These are phyloP conservation scores for Micrastur ruficollis DNA, from an alignment of 2,797 vertebrate species.

Conservation along the genomic window DNA sequence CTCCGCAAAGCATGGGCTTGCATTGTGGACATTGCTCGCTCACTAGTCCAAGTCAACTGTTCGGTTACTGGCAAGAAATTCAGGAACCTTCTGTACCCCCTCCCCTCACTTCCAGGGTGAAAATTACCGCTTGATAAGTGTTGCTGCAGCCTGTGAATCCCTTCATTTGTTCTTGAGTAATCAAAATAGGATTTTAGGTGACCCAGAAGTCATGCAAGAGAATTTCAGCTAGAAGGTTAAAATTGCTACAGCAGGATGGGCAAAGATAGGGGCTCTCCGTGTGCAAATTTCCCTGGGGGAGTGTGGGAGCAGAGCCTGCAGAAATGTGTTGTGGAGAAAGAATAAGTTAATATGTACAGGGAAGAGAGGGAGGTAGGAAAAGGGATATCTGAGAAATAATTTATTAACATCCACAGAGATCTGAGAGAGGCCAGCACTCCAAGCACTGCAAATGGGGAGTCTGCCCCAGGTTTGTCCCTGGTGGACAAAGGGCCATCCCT, in stretches of 20 bases:
- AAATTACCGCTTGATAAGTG: background rate
- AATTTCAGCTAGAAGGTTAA: background rate
- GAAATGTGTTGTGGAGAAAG: background rate
- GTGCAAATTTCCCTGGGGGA: background rate
- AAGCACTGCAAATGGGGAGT: background rate
- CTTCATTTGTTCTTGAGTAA: background rate
- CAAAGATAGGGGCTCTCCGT: background rate
- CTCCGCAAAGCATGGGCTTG: fast-evolving
- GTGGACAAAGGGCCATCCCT: background rate
- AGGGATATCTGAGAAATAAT: background rate
- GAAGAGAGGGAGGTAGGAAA: background rate
- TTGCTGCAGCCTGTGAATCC: background rate
- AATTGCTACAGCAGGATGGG: background rate
- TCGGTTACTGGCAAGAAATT: background rate
- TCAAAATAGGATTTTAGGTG: background rate
- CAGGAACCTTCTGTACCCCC: background rate
- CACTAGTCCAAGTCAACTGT: background rate
- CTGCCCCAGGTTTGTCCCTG: background rate
- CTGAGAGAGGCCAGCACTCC: background rate
- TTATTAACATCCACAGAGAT: background rate
- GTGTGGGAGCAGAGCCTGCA: background rate
- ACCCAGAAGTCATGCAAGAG: background rate
- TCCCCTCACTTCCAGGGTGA: background rate
- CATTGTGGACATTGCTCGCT: fast-evolving
- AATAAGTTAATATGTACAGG: slow-evolving; percentile 27